Evolutionary conservation across 2,113 vertebrate genomes (phyloP).

Genomic region (Barnardius zonarius): DNA sequence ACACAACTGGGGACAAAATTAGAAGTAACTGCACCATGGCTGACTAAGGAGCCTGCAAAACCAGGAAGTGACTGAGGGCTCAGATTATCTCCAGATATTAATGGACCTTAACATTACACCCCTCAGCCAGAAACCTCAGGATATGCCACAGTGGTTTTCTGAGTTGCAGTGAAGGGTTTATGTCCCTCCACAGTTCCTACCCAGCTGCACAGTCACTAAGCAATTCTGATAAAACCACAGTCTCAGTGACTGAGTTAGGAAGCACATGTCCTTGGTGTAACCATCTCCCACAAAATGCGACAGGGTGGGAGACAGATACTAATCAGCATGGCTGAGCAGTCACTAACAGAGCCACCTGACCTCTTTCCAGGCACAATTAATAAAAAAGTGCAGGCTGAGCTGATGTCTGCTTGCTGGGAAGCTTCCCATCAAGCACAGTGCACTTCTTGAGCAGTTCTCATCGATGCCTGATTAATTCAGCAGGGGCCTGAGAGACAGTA

Average conservation of each 20-base stretch:
- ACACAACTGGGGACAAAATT: not conserved
- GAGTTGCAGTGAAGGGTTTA: not conserved
- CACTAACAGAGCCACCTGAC: too few relatives aligned
- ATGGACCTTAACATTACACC: too few relatives aligned
- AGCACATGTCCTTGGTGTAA: not conserved
- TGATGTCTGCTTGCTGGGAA: not conserved
- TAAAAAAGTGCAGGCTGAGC: not conserved
- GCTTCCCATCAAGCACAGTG: not conserved
- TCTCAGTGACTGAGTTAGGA: not conserved
- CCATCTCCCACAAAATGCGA: fast-evolving
- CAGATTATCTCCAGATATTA: not conserved
- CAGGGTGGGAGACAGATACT: not conserved
- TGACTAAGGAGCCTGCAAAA: not conserved
- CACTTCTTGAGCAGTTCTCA: not conserved
- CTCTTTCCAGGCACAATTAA: not conserved
- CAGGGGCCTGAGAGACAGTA: not conserved
- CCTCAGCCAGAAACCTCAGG: not conserved
- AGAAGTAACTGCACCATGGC: not conserved
- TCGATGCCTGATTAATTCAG: not conserved
- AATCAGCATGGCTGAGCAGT: not conserved
- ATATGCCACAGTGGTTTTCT: fast-evolving
- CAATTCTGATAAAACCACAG: not conserved
- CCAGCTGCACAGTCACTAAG: not conserved
- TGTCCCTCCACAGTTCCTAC: not conserved
- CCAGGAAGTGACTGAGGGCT: not conserved